These are phyloP conservation scores for Ciconia boyciana DNA, from an alignment of 2,113 vertebrate genomes.

Conservation along the genomic window DNA sequence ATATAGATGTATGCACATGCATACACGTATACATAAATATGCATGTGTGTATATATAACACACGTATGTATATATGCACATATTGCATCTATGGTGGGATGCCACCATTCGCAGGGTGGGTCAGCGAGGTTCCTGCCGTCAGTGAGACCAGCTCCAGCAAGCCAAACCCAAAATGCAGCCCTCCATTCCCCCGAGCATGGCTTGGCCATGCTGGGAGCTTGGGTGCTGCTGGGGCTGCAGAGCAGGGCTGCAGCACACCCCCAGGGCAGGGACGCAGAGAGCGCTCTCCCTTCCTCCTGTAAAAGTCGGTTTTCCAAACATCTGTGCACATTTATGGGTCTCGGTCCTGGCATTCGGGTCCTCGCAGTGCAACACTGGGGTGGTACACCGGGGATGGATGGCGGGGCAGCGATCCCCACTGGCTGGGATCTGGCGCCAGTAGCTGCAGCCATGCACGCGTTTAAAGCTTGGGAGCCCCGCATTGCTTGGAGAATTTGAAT, in stretches of 20 bases:
- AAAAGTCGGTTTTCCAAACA: neutral
- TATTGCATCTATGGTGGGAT: neutral
- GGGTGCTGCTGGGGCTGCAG: neutral
- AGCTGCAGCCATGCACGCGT: rapidly evolving
- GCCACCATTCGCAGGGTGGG: neutral
- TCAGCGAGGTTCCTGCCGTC: neutral
- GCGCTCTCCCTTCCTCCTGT: neutral
- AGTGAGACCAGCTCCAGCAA: neutral
- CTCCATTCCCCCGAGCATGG: rapidly evolving
- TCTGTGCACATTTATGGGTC: too few relatives aligned
- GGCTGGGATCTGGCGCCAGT: neutral
- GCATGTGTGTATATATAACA: too few relatives aligned
- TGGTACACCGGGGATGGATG: too few relatives aligned
- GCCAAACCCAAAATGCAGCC: neutral
- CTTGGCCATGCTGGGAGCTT: neutral
- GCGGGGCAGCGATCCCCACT: neutral
- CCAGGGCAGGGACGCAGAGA: rapidly evolving
- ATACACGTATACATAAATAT: neutral
- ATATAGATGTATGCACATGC: too few relatives aligned
- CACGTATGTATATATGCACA: rapidly evolving
- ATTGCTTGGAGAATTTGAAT: rapidly evolving
- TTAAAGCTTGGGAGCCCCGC: neutral
- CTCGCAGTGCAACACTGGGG: rapidly evolving
- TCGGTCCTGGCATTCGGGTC: neutral
- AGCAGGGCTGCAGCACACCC: neutral